Percentiles rank a stretch among this genome's conserved stretches.
Conservation (phyloP, 2,797 vertebrate species). For the Spinibarbus caldwelli region DNA sequence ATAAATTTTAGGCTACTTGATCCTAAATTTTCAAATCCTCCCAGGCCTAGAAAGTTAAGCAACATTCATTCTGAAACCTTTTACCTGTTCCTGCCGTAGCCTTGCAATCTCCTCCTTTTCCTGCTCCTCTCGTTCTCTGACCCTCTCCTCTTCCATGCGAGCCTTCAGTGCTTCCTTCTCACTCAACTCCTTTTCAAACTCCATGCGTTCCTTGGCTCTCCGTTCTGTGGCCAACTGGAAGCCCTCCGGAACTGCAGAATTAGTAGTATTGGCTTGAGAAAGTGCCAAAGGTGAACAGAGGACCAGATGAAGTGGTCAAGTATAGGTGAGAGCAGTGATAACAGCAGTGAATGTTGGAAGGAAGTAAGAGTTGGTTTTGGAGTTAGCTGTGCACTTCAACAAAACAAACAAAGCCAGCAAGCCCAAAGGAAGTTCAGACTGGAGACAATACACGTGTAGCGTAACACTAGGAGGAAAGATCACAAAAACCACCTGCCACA, state of each 20-base stretch:
- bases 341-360: constrained; percentile 28
- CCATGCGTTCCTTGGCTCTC: constrained; percentile 85
- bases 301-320: constrained; percentile 2
- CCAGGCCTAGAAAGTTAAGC: background rate
- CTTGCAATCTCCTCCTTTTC: constrained; percentile 79
- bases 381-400: constrained; percentile 22
- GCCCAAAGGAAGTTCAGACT: background rate
- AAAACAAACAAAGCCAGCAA: constrained; percentile 18
- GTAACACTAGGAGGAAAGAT: background rate
- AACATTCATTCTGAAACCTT: background rate
- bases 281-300: constrained; percentile 31
- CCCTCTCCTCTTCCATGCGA: constrained; percentile 70
- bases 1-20: background rate
- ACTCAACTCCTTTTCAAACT: constrained; percentile 78
- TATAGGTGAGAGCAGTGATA: background rate
- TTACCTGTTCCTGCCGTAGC: constrained; percentile 81
- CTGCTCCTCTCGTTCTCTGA: constrained; percentile 73
- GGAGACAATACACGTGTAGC: background rate
- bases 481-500: background rate
- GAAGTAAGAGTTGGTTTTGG: constrained; percentile 3
- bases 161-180: constrained; percentile 74
- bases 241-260: constrained; percentile 82
- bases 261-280: constrained; percentile 81
- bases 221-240: constrained; percentile 92
- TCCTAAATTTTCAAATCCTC: background rate